Evolutionary conservation across 2,888 invertebrate species (phyloP).

Genomic region (Cataglyphis cursor): DNA sequence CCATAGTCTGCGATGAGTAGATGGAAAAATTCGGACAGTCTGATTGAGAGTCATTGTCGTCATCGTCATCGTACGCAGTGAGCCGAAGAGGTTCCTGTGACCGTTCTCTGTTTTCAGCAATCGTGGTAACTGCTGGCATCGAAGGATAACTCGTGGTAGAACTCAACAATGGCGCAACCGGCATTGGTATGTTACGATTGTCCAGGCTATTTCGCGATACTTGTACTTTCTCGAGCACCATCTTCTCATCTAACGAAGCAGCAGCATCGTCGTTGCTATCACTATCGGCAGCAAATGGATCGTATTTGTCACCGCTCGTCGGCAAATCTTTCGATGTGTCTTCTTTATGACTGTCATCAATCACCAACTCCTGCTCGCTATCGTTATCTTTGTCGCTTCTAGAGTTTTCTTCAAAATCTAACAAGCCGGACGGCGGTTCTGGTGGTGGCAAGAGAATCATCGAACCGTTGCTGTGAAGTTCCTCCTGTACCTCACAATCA

Average conservation of each 20-base stretch:
- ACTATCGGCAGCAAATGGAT: constrained; percentile 84
- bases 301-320: constrained; percentile 80
- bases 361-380: constrained; percentile 84
- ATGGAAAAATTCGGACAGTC: constrained; percentile 95
- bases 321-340: constrained; percentile 59
- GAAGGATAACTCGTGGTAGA: neutral
- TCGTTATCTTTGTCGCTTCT: constrained; percentile 84
- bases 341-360: constrained; percentile 84
- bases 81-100: constrained; percentile 71
- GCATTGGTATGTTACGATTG: constrained; percentile 56
- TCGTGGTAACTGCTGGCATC: neutral
- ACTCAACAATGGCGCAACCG: constrained; percentile 57
- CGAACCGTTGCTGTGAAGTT: constrained; percentile 78
- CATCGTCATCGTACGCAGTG: constrained; percentile 85
- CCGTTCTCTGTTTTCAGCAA: neutral
- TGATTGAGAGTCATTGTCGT: constrained; percentile 88
- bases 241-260: constrained; percentile 30
- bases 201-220: constrained; percentile 26
- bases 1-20: constrained; percentile 94
- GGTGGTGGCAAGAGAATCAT: constrained; percentile 85
- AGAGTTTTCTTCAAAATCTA: constrained; percentile 84
- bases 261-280: constrained; percentile 80
- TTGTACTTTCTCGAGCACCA: neutral
- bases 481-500: constrained; percentile 81
- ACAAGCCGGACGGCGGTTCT: constrained; percentile 85